Evolutionary conservation across 2,113 vertebrate species (phyloP), one percentile per base, ranked within the genome.

Genomic region (Heteronetta atricapilla): DNA sequence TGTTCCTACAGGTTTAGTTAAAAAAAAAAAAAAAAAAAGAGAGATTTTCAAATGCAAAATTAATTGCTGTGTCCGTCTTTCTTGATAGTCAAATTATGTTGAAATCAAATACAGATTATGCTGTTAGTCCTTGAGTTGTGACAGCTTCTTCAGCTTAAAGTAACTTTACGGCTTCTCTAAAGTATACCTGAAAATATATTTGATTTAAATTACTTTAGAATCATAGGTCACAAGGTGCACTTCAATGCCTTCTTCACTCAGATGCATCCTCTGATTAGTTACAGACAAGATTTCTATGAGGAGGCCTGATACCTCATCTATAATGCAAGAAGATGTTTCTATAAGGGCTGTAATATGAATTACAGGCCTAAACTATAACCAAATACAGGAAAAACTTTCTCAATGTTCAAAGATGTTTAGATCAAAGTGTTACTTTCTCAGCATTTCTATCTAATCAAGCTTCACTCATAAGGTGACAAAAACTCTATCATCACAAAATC

Each of bases 201-300:
- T 94, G 75, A 97, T 93, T 72, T 82, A 87, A 89, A 93, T 91
- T 95, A 80, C 78, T 73, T 75, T 44, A 66, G 62, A 92, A 70
- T 76, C 73, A 73, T 55, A 70, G 87, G 82, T 91, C 87, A 91
- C 74, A 95, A 92, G 76, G 48, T 85, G 40, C 34, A 87, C 62
- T 82, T 85, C 62, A 64, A 50, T 81, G 74, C 10, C 17, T 46
- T 72, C 55, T 78, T 89, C 31, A 40, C 25, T 73, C 55, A 88
- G 58, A 74, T 89, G 53, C 59, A 68, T 87, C 66, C 94, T 53
- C 67, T 75, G 44, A 79, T 89, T 72, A 93, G 67, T 77, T 0
- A 0, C 18, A 95, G 70, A 8, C 21, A 84, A 38, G 26, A 67
- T 56, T 83, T 62, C 23, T 78, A 46, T 0, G 3, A 87, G 8